These are phyloP conservation scores for Rattus norvegicus DNA, from an alignment of 2,113 vertebrate species.

Conservation along the genomic window GRCr8 NC_086036.1:42784001-42784500, in stretches of 20 bases:
- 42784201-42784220: not conserved
- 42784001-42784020: fast-evolving
- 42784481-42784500: not conserved
- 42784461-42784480: not conserved
- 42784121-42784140: not conserved
- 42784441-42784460: not conserved
- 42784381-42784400: not conserved
- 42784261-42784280: not conserved
- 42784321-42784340: not conserved
- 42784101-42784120: not conserved
- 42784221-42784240: fast-evolving
- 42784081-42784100: not conserved
- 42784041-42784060: not conserved
- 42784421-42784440: not conserved
- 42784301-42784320: not conserved
- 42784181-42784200: not conserved
- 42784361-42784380: not conserved
- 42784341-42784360: not conserved
- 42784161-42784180: too few species aligned
- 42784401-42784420: not conserved
- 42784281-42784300: not conserved
- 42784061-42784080: not conserved
- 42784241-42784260: not conserved
- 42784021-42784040: not conserved
- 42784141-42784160: not conserved